Base-by-base conservation (phyloP, 2,113 vertebrate genomes). In the Capra hircus region DNA sequence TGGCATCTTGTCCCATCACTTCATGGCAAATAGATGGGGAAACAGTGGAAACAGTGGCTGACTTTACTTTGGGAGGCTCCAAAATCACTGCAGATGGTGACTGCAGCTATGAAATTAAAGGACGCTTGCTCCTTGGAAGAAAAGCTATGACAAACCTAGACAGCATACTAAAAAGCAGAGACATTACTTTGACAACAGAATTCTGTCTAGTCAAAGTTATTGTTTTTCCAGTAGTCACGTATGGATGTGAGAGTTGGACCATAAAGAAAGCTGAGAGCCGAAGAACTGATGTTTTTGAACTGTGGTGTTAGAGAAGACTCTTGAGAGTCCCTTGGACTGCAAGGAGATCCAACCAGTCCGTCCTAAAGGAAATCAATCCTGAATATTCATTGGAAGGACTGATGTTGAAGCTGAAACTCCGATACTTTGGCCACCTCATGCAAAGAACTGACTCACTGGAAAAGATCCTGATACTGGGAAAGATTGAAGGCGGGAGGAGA, bases 221-320 rank as follows among this genome's bases (percentile, higher is more conserved):
- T 5, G n/a, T 71, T 71, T 71, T 71, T 71, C 64, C 64, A 36
- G 19, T 71, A 23, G n/a, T 23, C n/a, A 12, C 0, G n/a, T 23
- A 36, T 36, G n/a, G n/a, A 36, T 36, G 64, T 71, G 19, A 71
- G 64, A 23, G 19, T 23, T 71, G 64, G 64, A 36, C 64, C 21
- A 71, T 36, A 71, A 36, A 71, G 64, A 71, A 71, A 36, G 19
- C n/a, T 71, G 67, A 71, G n/a, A 0, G 0, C n/a, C 2, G 1
- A 71, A 71, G n/a, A 71, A 71, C 1, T 40, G 67, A 23, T 23
- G 67, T 9, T 36, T 71, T 71, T 40, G 19, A 40, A 36, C 67
- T 71, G 67, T 23, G 67, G 67, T 23, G 19, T 36, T 36, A 5
- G 19, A 36, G 67, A 40, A 23, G n/a, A 71, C n/a, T 23, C 19